Percentiles rank a stretch among this genome's conserved stretches.
phyloP scores from a whole-genome alignment of 2,113 vertebrate species.

The Pomatostomus ruficeps region DNA sequence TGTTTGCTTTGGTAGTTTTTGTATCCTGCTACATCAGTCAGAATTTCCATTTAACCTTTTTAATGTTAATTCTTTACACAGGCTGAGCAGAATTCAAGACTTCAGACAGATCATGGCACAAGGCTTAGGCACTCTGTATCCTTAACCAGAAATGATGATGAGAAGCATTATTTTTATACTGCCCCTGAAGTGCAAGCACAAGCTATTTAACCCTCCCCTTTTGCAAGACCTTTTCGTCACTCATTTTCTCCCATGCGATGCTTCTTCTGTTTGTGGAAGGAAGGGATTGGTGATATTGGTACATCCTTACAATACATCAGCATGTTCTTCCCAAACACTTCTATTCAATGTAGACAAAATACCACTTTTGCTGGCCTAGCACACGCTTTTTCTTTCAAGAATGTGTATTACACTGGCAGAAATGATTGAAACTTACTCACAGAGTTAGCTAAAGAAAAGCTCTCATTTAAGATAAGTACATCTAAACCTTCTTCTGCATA shows the following conservation, averaged over 20 bases:
- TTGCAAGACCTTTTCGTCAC: neutral
- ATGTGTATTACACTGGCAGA: neutral
- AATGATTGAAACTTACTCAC: neutral
- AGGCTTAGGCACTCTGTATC: neutral
- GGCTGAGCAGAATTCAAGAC: neutral
- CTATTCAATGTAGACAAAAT: neutral
- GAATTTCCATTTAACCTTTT: neutral
- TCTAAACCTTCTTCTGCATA: neutral
- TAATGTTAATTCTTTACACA: neutral
- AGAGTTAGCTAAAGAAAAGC: neutral
- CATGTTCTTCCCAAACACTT: neutral
- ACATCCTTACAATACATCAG: neutral
- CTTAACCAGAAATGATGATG: neutral
- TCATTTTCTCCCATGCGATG: neutral
- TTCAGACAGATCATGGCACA: neutral
- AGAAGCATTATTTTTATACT: neutral
- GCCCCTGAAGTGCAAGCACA: neutral
- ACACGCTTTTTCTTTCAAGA: neutral
- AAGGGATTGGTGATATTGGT: neutral
- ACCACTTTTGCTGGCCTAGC: neutral
- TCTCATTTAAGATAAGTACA: neutral
- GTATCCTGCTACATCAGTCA: neutral
- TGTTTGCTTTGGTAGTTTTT: neutral
- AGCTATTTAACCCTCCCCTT: conserved; percentile 26
- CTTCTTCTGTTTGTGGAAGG: neutral